These are phyloP conservation scores for Diogma glabrata DNA, from an alignment of 2,888 invertebrate genomes.

Conservation along the genomic window DNA sequence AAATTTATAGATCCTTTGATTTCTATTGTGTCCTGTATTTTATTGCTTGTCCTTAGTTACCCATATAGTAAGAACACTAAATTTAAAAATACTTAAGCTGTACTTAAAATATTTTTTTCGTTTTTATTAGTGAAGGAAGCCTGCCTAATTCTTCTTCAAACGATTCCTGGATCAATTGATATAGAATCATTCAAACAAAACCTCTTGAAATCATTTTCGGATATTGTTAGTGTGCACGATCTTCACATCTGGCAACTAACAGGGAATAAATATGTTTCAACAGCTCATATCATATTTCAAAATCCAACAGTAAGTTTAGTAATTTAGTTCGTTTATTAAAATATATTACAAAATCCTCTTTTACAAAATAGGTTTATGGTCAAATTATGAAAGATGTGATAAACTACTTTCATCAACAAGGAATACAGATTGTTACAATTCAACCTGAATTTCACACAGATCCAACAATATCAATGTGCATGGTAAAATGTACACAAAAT, in stretches of 20 bases:
- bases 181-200: slow-evolving; percentile 55
- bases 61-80: slow-evolving; percentile 76
- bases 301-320: slow-evolving; percentile 41
- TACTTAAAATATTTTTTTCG: slow-evolving; percentile 14
- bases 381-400: slow-evolving; percentile 49
- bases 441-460: slow-evolving; percentile 65
- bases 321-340: slow-evolving; percentile 3
- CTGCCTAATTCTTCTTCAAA: slow-evolving; percentile 78
- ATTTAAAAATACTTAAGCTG: too few relatives aligned
- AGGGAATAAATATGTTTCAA: slow-evolving; percentile 65
- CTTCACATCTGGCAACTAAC: slow-evolving; percentile 84
- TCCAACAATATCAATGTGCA: slow-evolving; percentile 26
- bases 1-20: slow-evolving; percentile 65
- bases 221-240: slow-evolving; percentile 69
- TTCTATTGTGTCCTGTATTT: slow-evolving; percentile 60
- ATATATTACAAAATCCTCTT: slow-evolving; percentile 7
- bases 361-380: slow-evolving; percentile 37
- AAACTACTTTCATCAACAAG: slow-evolving; percentile 65
- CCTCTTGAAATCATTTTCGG: slow-evolving; percentile 52
- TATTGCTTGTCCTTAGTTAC: slow-evolving; percentile 62
- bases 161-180: slow-evolving; percentile 81
- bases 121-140: slow-evolving; percentile 70
- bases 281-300: slow-evolving; percentile 68
- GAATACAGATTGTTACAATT: slow-evolving; percentile 72
- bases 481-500: slow-evolving; percentile 35